These are phyloP conservation scores for Enteromius argenteus DNA, from an alignment of 2,797 vertebrate genomes.

Conservation along the genomic window DNA sequence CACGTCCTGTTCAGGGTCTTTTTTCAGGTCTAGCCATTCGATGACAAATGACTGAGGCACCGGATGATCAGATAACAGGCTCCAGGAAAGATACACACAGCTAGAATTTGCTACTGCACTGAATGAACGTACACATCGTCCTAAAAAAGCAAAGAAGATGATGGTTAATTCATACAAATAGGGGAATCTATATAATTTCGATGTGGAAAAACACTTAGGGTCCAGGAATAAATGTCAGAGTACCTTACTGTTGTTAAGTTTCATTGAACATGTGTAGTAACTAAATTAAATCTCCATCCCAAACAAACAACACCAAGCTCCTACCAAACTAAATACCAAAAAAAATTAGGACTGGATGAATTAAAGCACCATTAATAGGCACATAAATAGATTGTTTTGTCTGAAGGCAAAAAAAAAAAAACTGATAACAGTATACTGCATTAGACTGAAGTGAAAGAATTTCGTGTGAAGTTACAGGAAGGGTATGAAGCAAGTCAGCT, in stretches of 20 bases:
- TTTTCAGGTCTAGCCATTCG: constrained; percentile 82
- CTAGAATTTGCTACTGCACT: constrained; percentile 80
- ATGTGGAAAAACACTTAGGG: neutral
- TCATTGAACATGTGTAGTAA: neutral
- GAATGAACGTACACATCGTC: constrained; percentile 50
- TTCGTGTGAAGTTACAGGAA: constrained; percentile 4
- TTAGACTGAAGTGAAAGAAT: neutral
- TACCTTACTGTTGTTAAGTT: neutral
- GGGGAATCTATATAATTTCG: neutral
- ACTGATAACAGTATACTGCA: neutral
- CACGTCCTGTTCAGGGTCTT: constrained; percentile 65
- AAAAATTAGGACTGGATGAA: constrained; percentile 31
- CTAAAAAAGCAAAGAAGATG: constrained; percentile 23
- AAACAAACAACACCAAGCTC: constrained; percentile 43
- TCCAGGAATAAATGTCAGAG: constrained; percentile 8
- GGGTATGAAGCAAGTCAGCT: constrained; percentile 57
- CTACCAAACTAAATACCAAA: constrained; percentile 39
- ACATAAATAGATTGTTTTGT: neutral
- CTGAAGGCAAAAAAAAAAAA: neutral
- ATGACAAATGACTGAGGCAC: constrained; percentile 82
- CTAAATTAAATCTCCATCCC: constrained; percentile 27
- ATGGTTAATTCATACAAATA: neutral
- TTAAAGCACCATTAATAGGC: neutral
- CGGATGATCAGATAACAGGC: constrained; percentile 68
- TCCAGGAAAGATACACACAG: constrained; percentile 87